phyloP scores from a whole-genome alignment of 2,113 vertebrate genomes.

The Nannospalax galili region DNA sequence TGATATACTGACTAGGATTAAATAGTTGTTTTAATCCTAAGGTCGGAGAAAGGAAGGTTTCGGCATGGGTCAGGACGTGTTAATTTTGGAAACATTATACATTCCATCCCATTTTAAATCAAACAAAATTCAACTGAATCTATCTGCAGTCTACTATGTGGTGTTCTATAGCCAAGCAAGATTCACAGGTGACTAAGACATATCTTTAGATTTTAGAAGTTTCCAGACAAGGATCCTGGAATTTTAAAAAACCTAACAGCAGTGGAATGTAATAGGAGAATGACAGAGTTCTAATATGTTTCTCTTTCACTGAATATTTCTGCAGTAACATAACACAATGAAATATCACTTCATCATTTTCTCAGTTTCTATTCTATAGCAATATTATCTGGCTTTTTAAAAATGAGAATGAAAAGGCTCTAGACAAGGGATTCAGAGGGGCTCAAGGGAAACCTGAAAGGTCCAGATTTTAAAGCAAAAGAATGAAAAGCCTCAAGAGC shows the following conservation, averaged over 20 bases:
- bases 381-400: conserved; percentile 7
- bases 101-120: not conserved
- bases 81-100: not conserved
- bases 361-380: not conserved
- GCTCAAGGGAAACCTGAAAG: not conserved
- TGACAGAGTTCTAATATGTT: not conserved
- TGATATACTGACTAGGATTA: not conserved
- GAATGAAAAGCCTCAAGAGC: not conserved
- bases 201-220: not conserved
- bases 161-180: not conserved
- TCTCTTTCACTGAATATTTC: not conserved
- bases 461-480: not conserved
- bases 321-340: not conserved
- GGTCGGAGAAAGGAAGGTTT: not conserved
- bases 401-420: not conserved
- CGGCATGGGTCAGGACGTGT: not conserved
- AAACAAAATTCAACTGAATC: not conserved
- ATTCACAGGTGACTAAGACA: not conserved
- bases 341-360: not conserved
- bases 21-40: not conserved
- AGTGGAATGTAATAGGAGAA: not conserved
- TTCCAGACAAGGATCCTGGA: not conserved
- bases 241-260: not conserved
- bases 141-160: not conserved
- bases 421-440: not conserved